A percentile compares a stretch with the other conserved stretches of the same genome.
Evolutionary conservation across 2,113 vertebrate genomes (phyloP).

Genomic region (Pavo muticus): DNA sequence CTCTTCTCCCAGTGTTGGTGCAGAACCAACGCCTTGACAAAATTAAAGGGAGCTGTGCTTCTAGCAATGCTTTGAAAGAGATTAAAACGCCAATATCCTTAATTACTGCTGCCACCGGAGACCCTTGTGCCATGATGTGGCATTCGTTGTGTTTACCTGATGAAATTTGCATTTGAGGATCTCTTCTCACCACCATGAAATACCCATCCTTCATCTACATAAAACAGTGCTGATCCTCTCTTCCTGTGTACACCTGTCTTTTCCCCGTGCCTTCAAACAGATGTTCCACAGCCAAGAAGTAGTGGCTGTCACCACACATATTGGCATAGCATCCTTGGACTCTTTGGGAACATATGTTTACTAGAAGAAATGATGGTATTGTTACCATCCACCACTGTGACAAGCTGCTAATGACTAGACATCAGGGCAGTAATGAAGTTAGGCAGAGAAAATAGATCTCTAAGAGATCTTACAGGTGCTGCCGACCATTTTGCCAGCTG

Average conservation of each 20-base stretch:
- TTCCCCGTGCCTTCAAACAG: neutral
- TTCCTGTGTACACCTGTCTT: neutral
- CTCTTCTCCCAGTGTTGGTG: neutral
- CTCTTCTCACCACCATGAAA: neutral
- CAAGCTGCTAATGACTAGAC: slow-evolving; percentile 1
- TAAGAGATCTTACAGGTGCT: neutral
- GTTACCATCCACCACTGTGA: neutral
- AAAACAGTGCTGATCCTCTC: neutral
- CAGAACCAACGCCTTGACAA: neutral
- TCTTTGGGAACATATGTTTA: neutral
- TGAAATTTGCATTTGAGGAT: neutral
- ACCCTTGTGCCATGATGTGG: neutral
- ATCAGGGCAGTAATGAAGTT: neutral
- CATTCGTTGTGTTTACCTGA: neutral
- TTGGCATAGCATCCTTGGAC: neutral
- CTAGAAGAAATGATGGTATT: neutral
- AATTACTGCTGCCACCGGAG: neutral
- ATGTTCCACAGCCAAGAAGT: neutral
- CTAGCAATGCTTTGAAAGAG: neutral
- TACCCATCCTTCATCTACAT: neutral
- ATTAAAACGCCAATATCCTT: neutral
- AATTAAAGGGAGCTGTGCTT: neutral
- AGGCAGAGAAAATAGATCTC: neutral
- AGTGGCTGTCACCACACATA: neutral
- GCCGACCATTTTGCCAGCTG: neutral